Base-by-base conservation (phyloP, 2,888 invertebrate species). In the Perithous albicinctus region DNA sequence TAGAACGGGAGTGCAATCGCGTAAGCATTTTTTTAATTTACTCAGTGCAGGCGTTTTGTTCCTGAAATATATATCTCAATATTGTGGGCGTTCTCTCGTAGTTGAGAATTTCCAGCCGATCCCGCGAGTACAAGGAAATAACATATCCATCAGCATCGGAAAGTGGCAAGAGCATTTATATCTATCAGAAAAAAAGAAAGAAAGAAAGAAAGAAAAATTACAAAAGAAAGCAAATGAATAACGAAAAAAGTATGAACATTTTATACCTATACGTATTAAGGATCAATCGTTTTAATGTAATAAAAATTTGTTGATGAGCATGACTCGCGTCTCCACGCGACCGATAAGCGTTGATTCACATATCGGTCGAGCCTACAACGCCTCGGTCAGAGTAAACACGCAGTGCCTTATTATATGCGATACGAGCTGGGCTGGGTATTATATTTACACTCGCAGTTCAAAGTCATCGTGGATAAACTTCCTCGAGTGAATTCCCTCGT, bases 321-420 rank as follows among this genome's bases (percentile, higher is more conserved):
- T 32, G 56, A 59, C 78, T 78, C 56, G 66, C 72, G 64, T 51
- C 20, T 79, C 51, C 48, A 43, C 29, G 56, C 59, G 66, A 78
- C 51, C 73, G 73, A 63, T 54, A 54, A 63, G 54, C 73, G 51
- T 73, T 46, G 43, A 54, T 59, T 73, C 51, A 77, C 72, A 77
- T 69, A 77, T 81, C 77, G 61, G 61, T 81, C 48, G 66, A 69
- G 70, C 75, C 56, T 70, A 46, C 38, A 67, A 64, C 54, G 67
- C 66, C n/a, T 73, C 77, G 70, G 59, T 75, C 61, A 46, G 69
- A 78, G 43, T 38, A 63, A 75, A 67, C 82, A 82, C 82, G 63
- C 75, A 82, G 82, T 82, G 82, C 82, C 82, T 82, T 82, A 82
- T 78, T 70, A 59, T 70, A 59, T 59, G 41, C 43, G 66, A 76